A percentile compares a stretch with the other conserved stretches of the same genome.
Conservation (phyloP, 2,888 invertebrate genomes). For the Sipha maydis region DNA sequence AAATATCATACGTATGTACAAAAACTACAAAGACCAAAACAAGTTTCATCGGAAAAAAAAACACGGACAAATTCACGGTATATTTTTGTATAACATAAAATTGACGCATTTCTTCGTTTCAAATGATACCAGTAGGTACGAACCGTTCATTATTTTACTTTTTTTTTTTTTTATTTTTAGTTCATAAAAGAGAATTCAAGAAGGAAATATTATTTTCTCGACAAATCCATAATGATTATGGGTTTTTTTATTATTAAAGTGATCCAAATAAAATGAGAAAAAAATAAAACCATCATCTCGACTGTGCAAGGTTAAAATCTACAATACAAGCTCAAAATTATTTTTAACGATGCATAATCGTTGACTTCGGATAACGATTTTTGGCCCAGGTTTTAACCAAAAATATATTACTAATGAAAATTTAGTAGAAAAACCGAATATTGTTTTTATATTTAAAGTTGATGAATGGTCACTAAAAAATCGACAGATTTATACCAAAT, state of each 20-base stretch:
- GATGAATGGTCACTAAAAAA: neutral
- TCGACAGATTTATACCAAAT: neutral
- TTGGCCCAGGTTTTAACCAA: neutral
- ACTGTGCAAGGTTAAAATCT: neutral
- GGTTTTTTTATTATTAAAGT: neutral
- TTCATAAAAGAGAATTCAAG: neutral
- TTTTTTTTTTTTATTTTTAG: neutral
- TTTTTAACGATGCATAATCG: neutral
- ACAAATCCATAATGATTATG: neutral
- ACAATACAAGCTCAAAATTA: neutral
- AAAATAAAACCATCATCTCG: neutral
- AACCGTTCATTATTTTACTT: neutral
- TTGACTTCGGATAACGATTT: constrained; percentile 46
- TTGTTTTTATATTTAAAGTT: neutral
- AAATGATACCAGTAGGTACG: neutral
- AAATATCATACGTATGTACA: neutral
- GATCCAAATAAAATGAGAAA: neutral
- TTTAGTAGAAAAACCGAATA: neutral
- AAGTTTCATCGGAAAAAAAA: neutral
- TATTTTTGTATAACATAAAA: neutral
- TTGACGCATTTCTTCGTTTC: neutral
- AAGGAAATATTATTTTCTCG: neutral
- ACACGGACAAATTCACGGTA: neutral
- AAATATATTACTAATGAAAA: neutral
- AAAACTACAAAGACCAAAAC: neutral